Evolutionary conservation across 1,140 invertebrate genomes (phyloP).

Genomic region (Ectropis grisescens): DNA sequence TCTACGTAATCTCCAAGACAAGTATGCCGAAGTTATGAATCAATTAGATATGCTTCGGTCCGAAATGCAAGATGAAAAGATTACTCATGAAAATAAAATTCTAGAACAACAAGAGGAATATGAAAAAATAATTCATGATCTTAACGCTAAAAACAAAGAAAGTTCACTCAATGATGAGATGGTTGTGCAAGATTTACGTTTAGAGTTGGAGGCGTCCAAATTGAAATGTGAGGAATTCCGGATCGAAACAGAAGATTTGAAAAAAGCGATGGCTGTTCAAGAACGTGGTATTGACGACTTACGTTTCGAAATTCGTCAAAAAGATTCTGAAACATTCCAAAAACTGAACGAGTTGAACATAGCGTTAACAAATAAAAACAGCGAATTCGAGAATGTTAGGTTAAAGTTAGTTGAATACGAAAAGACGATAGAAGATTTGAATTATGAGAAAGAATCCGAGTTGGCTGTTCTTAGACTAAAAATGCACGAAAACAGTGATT

Average conservation of each 20-base stretch:
- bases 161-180: conserved; percentile 23
- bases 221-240: conserved; percentile 30
- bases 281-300: conserved; percentile 35
- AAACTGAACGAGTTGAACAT: conserved; percentile 48
- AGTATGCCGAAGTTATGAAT: conserved; percentile 49
- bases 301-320: conserved; percentile 36
- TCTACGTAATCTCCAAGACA: conserved; percentile 38
- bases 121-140: conserved; percentile 44
- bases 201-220: conserved; percentile 35
- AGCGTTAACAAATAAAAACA: conserved; percentile 40
- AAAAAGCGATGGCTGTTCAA: conserved; percentile 10
- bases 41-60: conserved; percentile 56
- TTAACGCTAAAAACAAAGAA: conserved; percentile 25
- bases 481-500: conserved; percentile 48
- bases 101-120: conserved; percentile 55
- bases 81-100: conserved; percentile 56
- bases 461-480: conserved; percentile 55
- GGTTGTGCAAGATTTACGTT: conserved; percentile 26
- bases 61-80: conserved; percentile 57
- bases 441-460: conserved; percentile 68
- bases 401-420: conserved; percentile 56
- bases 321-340: conserved; percentile 55
- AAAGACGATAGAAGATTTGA: conserved; percentile 58
- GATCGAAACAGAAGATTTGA: conserved; percentile 18
- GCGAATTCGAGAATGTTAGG: conserved; percentile 57